These are phyloP conservation scores for Helarctos malayanus DNA, from an alignment of 2,797 vertebrate species.

Conservation along the genomic window DNA sequence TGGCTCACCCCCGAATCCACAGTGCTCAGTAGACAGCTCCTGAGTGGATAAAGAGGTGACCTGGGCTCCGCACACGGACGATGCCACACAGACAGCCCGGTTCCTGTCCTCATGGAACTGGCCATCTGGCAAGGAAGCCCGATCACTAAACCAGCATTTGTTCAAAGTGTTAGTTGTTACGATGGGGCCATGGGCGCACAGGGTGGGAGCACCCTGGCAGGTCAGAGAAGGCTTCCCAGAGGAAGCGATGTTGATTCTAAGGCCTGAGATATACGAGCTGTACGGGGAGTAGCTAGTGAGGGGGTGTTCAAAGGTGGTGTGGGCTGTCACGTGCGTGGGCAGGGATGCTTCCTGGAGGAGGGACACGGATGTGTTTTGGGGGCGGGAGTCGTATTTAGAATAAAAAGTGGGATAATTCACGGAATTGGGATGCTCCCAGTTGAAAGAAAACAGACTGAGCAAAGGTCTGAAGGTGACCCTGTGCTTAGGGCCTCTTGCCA, in stretches of 20 bases:
- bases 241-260: background rate
- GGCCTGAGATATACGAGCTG: background rate
- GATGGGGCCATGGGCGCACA: background rate
- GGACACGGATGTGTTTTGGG: background rate
- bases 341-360: background rate
- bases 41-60: background rate
- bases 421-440: background rate
- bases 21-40: background rate
- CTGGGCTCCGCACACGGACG: background rate
- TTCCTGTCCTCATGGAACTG: background rate
- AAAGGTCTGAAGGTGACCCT: constrained; percentile 53
- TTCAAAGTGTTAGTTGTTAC: background rate
- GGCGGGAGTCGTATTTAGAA: background rate
- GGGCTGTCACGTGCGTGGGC: background rate
- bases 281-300: background rate
- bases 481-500: background rate
- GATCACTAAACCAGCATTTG: background rate
- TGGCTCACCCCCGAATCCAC: background rate
- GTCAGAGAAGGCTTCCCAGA: background rate
- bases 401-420: background rate
- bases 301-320: background rate
- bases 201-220: background rate
- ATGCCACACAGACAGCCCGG: background rate
- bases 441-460: background rate
- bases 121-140: background rate